Conservation (phyloP, 2,113 vertebrate genomes). For the Bos indicus region DNA sequence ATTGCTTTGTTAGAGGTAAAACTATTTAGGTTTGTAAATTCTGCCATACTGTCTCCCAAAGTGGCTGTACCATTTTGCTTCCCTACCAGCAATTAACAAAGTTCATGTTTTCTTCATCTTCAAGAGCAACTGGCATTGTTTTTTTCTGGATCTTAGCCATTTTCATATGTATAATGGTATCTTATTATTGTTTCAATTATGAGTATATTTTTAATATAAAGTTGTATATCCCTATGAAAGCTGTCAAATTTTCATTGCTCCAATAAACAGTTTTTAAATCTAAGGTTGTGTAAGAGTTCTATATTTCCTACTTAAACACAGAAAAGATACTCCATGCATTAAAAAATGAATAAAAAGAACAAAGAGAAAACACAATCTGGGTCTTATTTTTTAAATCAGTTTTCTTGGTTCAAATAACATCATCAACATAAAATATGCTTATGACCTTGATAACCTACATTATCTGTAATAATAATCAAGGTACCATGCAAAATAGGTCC, state of each 20-base stretch:
- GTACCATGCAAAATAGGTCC: neutral
- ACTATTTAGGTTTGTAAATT: neutral
- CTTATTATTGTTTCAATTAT: neutral
- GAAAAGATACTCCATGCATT: neutral
- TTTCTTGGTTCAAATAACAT: neutral
- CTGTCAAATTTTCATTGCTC: neutral
- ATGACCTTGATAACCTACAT: neutral
- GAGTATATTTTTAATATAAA: neutral
- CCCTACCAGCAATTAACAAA: neutral
- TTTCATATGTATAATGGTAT: neutral
- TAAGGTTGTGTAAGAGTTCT: neutral
- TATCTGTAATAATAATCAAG: neutral
- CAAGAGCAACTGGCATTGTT: neutral
- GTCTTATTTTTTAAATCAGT: neutral
- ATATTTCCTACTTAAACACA: neutral
- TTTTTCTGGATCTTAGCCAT: neutral
- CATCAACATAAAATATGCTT: neutral
- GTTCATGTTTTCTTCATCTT: neutral
- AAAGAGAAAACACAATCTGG: neutral
- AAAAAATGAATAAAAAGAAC: neutral
- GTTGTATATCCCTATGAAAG: neutral
- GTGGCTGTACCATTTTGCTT: neutral
- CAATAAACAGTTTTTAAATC: neutral
- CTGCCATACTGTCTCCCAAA: neutral
- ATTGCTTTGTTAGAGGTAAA: neutral